Percentiles rank a stretch among this genome's conserved stretches.
phyloP scores from a whole-genome alignment of 2,797 vertebrate genomes.

The Sebastes trivittatus region DNA sequence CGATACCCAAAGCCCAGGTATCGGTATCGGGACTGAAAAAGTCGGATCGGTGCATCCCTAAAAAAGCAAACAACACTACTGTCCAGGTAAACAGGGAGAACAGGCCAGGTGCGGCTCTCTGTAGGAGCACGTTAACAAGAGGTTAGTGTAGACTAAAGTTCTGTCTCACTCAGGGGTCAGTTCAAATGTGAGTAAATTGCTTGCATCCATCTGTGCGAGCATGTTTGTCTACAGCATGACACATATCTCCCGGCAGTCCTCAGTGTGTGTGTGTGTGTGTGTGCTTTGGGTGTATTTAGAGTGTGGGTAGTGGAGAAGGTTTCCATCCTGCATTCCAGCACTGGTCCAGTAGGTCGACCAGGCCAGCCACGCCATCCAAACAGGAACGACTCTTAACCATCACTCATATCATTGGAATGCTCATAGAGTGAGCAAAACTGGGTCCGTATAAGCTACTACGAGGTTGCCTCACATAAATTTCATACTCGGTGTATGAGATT shows the following conservation, averaged over 20 bases:
- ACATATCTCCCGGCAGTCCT: constrained; percentile 23
- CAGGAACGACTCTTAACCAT: constrained; percentile 31
- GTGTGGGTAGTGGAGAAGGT: background rate
- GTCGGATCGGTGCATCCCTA: too few species aligned
- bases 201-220: background rate
- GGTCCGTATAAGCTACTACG: background rate
- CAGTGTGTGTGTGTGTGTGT: background rate
- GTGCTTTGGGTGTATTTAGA: constrained; percentile 8
- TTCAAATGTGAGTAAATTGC: background rate
- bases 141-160: constrained; percentile 3
- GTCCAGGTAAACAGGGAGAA: constrained; percentile 16
- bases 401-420: constrained; percentile 52
- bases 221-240: constrained; percentile 30
- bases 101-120: constrained; percentile 10
- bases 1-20: too few species aligned
- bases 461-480: constrained; percentile 14
- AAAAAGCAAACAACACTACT: background rate
- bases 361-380: constrained; percentile 34
- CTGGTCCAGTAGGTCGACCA: constrained; percentile 30
- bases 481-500: background rate
- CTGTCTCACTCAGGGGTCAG: background rate
- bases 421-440: constrained; percentile 17
- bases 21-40: too few species aligned
- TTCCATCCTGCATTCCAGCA: constrained; percentile 46
- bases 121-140: background rate